phyloP scores from a whole-genome alignment of 2,113 vertebrate genomes.

The Poicephalus meyeri region DNA sequence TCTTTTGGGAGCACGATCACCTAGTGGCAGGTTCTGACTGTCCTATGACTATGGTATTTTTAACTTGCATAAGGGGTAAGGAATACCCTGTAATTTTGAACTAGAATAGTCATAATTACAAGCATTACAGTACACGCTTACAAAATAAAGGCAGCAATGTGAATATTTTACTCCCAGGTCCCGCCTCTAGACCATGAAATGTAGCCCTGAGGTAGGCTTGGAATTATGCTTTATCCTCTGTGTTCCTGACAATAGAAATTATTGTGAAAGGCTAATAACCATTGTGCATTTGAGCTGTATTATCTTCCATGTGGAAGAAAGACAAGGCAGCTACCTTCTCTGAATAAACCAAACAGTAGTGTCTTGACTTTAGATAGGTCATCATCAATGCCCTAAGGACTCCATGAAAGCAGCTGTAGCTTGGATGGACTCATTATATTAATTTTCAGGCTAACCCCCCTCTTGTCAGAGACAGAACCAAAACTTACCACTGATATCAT shows the following conservation, averaged over 20 bases:
- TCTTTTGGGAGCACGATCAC: background rate
- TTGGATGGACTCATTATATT: background rate
- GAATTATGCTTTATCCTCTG: background rate
- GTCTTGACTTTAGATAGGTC: background rate
- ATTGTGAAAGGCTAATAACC: slow-evolving; percentile 11
- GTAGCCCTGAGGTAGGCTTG: background rate
- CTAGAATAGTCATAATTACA: background rate
- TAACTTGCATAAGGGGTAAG: background rate
- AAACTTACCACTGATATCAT: background rate
- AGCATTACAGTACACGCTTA: background rate
- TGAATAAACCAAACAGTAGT: background rate
- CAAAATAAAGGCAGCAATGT: background rate
- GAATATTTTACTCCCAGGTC: background rate
- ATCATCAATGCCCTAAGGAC: background rate
- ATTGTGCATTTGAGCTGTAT: background rate
- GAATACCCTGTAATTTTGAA: slow-evolving; percentile 7
- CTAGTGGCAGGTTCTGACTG: background rate
- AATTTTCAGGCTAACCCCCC: background rate
- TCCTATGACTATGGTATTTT: background rate
- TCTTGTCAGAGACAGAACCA: background rate
- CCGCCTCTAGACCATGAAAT: background rate
- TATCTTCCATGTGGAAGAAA: background rate
- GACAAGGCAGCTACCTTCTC: background rate
- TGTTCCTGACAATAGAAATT: slow-evolving; percentile 1
- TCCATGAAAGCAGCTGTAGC: background rate